Percentiles rank a stretch among this genome's conserved stretches.
Conservation (phyloP, 1,140 invertebrate species). For the Drosophila novamexicana region DNA sequence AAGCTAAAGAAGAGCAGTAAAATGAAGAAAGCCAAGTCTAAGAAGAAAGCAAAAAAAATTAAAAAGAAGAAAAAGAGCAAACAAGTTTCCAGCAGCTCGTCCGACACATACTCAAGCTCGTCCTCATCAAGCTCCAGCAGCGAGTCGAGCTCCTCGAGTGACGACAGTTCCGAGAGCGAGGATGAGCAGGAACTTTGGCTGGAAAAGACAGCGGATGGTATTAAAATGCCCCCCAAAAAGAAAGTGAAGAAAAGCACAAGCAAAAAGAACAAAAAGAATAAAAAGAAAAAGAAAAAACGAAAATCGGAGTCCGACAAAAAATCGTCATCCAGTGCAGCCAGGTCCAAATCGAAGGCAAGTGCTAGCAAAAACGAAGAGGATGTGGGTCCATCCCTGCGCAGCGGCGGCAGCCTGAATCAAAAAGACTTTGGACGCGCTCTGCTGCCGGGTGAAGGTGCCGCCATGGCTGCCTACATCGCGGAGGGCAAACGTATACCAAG, state of each 20-base stretch:
- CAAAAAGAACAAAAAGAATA: constrained; percentile 83
- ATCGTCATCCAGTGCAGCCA: constrained; percentile 35
- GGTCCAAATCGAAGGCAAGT: constrained; percentile 80
- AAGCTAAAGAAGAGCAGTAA: constrained; percentile 85
- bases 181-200: constrained; percentile 65
- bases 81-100: constrained; percentile 71
- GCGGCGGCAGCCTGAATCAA: constrained; percentile 89
- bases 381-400: constrained; percentile 90
- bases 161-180: constrained; percentile 46
- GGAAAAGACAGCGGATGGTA: constrained; percentile 75
- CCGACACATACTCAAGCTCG: constrained; percentile 46
- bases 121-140: constrained; percentile 54
- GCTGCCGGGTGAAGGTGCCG: constrained; percentile 97
- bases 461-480: constrained; percentile 99
- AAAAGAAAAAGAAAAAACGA: constrained; percentile 88
- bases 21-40: constrained; percentile 86
- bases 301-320: constrained; percentile 69
- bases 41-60: constrained; percentile 86
- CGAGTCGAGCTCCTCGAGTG: constrained; percentile 49
- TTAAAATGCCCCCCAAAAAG: constrained; percentile 82
- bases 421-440: constrained; percentile 96
- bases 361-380: constrained; percentile 85
- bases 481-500: constrained; percentile 99
- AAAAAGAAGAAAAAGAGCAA: constrained; percentile 85
- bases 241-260: constrained; percentile 75